phyloP scores from a whole-genome alignment of 1,140 invertebrate species.

The Andricus grossulariae region DNA sequence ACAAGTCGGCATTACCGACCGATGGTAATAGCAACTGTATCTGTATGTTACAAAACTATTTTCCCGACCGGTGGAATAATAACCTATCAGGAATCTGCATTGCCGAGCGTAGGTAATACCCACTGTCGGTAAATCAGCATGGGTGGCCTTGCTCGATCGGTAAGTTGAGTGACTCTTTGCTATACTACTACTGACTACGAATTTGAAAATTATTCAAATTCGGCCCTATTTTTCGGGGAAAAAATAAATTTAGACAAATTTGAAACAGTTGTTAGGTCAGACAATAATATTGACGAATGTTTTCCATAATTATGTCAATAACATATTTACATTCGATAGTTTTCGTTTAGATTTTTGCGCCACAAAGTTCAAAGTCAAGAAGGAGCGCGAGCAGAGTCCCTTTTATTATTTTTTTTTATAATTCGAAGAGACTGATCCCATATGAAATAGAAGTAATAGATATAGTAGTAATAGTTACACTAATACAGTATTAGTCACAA shows the following conservation, averaged over 20 bases:
- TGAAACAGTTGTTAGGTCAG: slow-evolving; percentile 60
- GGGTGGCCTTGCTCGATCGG: no score
- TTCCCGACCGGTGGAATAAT: no score
- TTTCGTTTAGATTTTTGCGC: background rate
- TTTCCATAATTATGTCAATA: slow-evolving; percentile 18
- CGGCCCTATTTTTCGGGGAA: no score
- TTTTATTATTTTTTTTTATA: background rate
- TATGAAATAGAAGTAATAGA: slow-evolving; percentile 8
- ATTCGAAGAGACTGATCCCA: background rate
- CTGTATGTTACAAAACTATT: no score
- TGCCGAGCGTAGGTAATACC: no score
- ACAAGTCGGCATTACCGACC: no score
- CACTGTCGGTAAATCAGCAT: no score
- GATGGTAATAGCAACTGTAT: no score
- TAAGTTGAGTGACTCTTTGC: no score
- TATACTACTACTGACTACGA: no score
- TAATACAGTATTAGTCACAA: background rate
- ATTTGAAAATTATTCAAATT: no score
- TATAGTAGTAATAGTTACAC: background rate
- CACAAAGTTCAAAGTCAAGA: background rate
- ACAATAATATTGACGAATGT: slow-evolving; percentile 45
- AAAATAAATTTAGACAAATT: slow-evolving; percentile 40
- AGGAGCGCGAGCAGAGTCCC: slow-evolving; percentile 17
- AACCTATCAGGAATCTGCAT: no score
- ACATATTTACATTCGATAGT: slow-evolving; percentile 30